Percentiles rank a stretch among this genome's conserved stretches.
phyloP scores from a whole-genome alignment of 2,113 vertebrate genomes.

The Apteryx owenii region DNA sequence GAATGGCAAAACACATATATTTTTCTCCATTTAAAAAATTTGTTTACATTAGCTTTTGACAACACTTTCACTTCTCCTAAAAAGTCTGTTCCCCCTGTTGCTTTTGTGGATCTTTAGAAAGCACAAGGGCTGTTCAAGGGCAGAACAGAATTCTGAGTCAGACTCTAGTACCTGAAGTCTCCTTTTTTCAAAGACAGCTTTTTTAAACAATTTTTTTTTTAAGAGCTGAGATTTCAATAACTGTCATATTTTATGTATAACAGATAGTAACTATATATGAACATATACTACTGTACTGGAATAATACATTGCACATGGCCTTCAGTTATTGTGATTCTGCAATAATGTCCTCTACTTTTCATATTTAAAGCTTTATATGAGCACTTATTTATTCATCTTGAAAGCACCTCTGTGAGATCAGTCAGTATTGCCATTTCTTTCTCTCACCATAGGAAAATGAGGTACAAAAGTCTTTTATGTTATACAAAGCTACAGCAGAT shows the following conservation, averaged over 20 bases:
- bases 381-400: not conserved
- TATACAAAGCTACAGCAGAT: not conserved
- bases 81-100: not conserved
- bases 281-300: not conserved
- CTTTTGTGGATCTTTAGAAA: constrained; percentile 6
- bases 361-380: not conserved
- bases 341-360: not conserved
- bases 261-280: not conserved
- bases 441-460: not conserved
- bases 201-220: not conserved
- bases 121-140: not conserved
- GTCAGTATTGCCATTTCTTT: not conserved
- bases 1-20: not conserved
- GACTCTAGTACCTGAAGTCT: not conserved
- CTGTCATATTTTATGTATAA: not conserved
- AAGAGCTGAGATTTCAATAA: not conserved
- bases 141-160: constrained; percentile 7
- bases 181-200: not conserved
- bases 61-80: not conserved
- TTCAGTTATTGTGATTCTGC: not conserved
- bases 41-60: constrained; percentile 30
- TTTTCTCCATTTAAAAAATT: not conserved
- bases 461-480: not conserved
- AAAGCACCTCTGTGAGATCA: not conserved
- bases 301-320: not conserved